Evolutionary conservation across 2,113 vertebrate species (phyloP), one percentile per base, ranked within the genome.

Genomic region (Struthio camelus): DNA sequence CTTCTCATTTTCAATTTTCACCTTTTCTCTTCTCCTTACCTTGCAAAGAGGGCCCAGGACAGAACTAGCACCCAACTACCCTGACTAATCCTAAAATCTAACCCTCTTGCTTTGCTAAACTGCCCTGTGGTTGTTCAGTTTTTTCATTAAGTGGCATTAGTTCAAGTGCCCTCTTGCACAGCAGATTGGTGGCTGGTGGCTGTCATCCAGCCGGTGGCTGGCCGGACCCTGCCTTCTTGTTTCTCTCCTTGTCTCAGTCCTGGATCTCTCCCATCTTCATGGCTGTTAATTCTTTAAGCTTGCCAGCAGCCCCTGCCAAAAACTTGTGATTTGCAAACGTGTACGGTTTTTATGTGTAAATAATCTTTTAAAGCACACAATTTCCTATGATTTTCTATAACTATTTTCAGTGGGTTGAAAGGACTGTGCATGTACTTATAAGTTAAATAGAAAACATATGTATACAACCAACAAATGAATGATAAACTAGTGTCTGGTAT

Each of bases 141-240:
- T 89, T 46, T 71, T 97, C 94, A 65, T 94, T 87, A 96, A 91
- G 30, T 94, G 95, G 94, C 92, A 42, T 48, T 48, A 58, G 38
- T 12, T 89, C 58, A 61, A 84, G 73, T 69, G 64, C 62, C 23
- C 9, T 24, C 36, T 30, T 20, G 34, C 28, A 84, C 14, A 6
- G 23, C 12, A 42, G 69, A 11, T 8, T 10, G 48, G 18, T 46
- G 19, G 30, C 20, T 46, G 7, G 34, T 28, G 32, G 5, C 30
- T 30, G 19, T n/a, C n/a, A n/a, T n/a, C n/a, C n/a, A n/a, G n/a
- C n/a, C n/a, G n/a, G n/a, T n/a, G n/a, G n/a, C n/a, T 79, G 66
- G 38, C 46, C 14, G 40, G 32, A 50, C 64, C 53, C 4, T 0
- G 10, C 4, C 30, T 73, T 86, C 71, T 64, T 8, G 38, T 40